phyloP scores from a whole-genome alignment of 1,140 invertebrate species.

The Procambarus virginalis region DNA sequence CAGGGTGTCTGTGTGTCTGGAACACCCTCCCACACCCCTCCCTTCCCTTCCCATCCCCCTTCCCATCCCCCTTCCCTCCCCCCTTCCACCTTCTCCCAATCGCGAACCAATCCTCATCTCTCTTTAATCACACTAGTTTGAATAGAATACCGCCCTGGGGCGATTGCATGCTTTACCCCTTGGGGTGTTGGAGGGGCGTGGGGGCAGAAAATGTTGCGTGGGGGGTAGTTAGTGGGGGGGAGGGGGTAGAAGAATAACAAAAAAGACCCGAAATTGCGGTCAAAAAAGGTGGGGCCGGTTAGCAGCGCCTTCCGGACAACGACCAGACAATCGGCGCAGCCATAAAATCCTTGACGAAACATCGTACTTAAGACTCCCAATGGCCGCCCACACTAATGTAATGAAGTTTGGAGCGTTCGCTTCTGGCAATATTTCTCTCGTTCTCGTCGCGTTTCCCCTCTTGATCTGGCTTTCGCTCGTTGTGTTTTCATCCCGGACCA shows the following conservation, averaged over 20 bases:
- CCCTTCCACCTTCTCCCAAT: too few species aligned
- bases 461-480: not conserved
- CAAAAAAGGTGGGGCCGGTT: conserved; percentile 6
- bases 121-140: conserved; percentile 19
- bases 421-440: not conserved
- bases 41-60: too few species aligned
- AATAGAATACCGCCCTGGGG: conserved; percentile 26
- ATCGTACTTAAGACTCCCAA: conserved; percentile 28
- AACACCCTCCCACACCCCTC: too few species aligned
- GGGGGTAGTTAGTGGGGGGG: not conserved
- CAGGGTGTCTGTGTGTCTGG: too few species aligned
- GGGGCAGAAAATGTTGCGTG: too few species aligned
- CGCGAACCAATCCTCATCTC: not conserved
- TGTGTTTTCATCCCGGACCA: not conserved
- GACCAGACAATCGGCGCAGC: conserved; percentile 27
- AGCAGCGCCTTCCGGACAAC: not conserved
- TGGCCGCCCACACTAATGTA: conserved; percentile 48
- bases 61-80: too few species aligned
- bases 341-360: conserved; percentile 56
- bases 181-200: too few species aligned
- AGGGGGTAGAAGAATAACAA: not conserved
- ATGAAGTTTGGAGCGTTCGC: conserved; percentile 35
- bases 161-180: not conserved
- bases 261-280: not conserved
- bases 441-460: not conserved